Base-by-base conservation (phyloP, 2,797 vertebrate species). In the Rhynchotus rufescens region DNA sequence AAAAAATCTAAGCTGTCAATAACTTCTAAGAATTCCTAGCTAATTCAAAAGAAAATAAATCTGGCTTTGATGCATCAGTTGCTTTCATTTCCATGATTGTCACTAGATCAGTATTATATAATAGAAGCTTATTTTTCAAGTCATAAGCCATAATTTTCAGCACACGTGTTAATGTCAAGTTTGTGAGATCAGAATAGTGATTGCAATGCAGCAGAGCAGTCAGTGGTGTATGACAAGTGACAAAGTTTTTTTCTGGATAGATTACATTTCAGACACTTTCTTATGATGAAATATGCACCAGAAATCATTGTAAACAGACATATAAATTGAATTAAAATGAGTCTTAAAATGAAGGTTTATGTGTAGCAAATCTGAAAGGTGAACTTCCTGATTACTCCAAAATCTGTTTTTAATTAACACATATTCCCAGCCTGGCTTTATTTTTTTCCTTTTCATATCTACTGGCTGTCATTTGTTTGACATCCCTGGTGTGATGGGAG, bases 331-430 rank as follows among this genome's bases (percentile, higher is more conserved):
- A 77, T 45, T 4, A 80, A 92, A 96, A 75, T 13, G 28, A 7
- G 7, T 42, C 59, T 79, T 65, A 69, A 54, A 90, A 59, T 68
- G 32, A 85, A 73, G 23, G 7, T 69, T 44, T 40, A 38, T 67
- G 14, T 25, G 21, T 52, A 84, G 49, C 34, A 90, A 82, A 62
- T 42, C 74, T 7, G 42, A 93, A 93, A 92, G 69, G 32, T 75
- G 5, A 69, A 66, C 85, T 86, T 69, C 9, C 32, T 74, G 60
- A 82, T 82, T 88, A 76, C 47, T 88, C 23, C 19, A 95, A 89
- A 95, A 85, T 49, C 73, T 75, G 36, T 56, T 72, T 94, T 95
- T 95, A 96, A 93, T 96, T 93, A 92, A 86, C 88, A 73, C 19
- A 91, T 94, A 71, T 36, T 61, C 42, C 40, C 15, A 28, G 42